A percentile compares a stretch with the other conserved stretches of the same genome.
Conservation (phyloP, 2,888 invertebrate genomes). For the Uropetala carovei region DNA sequence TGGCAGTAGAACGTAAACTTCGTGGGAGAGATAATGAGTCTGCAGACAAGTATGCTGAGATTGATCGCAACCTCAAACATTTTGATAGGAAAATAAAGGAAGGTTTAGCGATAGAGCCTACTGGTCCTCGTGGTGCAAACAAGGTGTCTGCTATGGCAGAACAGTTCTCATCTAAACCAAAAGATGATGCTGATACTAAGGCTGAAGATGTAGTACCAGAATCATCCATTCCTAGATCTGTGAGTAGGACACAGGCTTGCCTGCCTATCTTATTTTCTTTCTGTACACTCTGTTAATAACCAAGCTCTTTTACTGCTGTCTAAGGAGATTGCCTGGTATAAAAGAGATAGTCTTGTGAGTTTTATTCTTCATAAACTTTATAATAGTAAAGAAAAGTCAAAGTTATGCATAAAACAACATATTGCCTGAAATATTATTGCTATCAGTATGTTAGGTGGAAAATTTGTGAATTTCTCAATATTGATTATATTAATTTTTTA, state of each 20-base stretch:
- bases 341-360: too few relatives aligned
- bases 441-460: too few relatives aligned
- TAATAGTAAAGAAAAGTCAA: too few relatives aligned
- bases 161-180: conserved; percentile 79
- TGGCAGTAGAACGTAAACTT: conserved; percentile 82
- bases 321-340: too few relatives aligned
- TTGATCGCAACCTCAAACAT: conserved; percentile 84
- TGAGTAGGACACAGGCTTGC: conserved; percentile 74
- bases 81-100: conserved; percentile 86
- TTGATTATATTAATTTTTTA: not conserved
- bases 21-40: conserved; percentile 78
- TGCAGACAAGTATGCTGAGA: conserved; percentile 82
- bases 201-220: conserved; percentile 12
- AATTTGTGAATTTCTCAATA: not conserved
- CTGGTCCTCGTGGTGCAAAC: conserved; percentile 81
- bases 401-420: too few relatives aligned
- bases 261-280: too few relatives aligned
- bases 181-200: conserved; percentile 46
- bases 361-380: not conserved
- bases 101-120: conserved; percentile 82
- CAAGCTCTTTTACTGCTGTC: too few relatives aligned
- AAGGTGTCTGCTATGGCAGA: conserved; percentile 94
- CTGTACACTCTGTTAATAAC: too few relatives aligned
- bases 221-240: conserved; percentile 75
- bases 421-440: too few relatives aligned